Evolutionary conservation across 2,888 invertebrate genomes (phyloP).

Genomic region (Drosophila paracracens): DNA sequence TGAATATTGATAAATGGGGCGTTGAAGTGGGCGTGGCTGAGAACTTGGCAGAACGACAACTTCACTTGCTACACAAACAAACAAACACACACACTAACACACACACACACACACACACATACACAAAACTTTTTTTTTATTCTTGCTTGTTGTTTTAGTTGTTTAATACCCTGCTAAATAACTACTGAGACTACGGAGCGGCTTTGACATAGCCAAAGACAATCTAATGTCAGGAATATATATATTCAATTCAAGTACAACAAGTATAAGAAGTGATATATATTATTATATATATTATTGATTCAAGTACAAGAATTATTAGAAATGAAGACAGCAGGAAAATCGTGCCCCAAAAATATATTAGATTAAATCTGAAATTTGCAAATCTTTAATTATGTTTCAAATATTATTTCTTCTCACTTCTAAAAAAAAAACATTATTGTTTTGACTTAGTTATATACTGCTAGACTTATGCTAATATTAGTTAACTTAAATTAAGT

Average conservation of each 20-base stretch:
- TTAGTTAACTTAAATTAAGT: not conserved
- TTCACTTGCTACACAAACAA: conserved; percentile 60
- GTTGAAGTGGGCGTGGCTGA: conserved; percentile 76
- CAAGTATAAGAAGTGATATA: too few relatives aligned
- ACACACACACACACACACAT: not conserved
- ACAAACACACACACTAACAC: not conserved
- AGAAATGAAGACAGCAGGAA: rapidly evolving
- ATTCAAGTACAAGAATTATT: not conserved
- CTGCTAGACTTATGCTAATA: not conserved
- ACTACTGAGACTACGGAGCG: not conserved
- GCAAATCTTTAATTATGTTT: not conserved
- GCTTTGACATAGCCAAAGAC: not conserved
- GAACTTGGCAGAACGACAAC: conserved; percentile 57
- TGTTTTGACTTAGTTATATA: not conserved
- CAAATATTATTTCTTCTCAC: too few relatives aligned
- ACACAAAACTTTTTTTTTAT: conserved; percentile 7
- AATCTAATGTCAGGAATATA: not conserved
- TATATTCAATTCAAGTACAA: not conserved
- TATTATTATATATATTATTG: not conserved
- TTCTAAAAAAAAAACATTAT: too few relatives aligned
- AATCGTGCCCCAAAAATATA: not conserved
- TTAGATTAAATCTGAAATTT: not conserved
- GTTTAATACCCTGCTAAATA: conserved; percentile 23
- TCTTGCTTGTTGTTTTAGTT: not conserved
- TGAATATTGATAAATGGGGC: conserved; percentile 84